These are phyloP conservation scores for Hyles lineata DNA, from an alignment of 2,888 invertebrate genomes.

Conservation along the genomic window DNA sequence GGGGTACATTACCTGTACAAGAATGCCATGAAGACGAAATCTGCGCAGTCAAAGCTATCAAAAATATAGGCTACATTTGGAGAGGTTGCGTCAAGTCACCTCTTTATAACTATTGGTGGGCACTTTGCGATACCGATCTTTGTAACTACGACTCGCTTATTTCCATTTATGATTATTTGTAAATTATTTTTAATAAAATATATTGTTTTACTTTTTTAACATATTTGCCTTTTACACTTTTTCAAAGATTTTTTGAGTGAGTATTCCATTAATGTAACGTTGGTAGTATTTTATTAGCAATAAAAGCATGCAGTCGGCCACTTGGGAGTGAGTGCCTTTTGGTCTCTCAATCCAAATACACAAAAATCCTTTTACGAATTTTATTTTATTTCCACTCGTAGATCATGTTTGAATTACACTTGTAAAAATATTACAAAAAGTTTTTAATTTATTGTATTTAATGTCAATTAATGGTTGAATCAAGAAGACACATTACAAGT, in stretches of 20 bases:
- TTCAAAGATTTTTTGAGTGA: not conserved
- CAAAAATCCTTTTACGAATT: constrained; percentile 5
- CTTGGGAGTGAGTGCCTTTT: constrained; percentile 27
- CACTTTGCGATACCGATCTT: constrained; percentile 61
- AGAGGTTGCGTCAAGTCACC: constrained; percentile 67
- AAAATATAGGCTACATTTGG: constrained; percentile 67
- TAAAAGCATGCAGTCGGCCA: constrained; percentile 21
- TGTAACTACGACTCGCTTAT: constrained; percentile 64
- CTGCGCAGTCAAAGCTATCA: constrained; percentile 64
- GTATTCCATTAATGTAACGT: constrained; percentile 4
- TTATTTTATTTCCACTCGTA: not conserved
- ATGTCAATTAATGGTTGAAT: too few relatives aligned
- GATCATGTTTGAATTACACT: too few relatives aligned
- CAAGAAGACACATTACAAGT: too few relatives aligned
- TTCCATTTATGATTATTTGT: constrained; percentile 56
- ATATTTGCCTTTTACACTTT: too few relatives aligned
- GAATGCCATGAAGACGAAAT: constrained; percentile 64
- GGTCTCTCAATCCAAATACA: not conserved
- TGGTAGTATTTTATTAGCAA: constrained; percentile 32
- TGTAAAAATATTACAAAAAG: not conserved
- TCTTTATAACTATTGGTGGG: constrained; percentile 71
- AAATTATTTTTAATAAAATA: constrained; percentile 17
- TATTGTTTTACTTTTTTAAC: too few relatives aligned
- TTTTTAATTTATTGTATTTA: too few relatives aligned
- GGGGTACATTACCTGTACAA: constrained; percentile 56